Evolutionary conservation across 30 jellyfish, hydroid and myxozoan genomes (phyloP).

Genomic region (Pelagia noctiluca): DNA sequence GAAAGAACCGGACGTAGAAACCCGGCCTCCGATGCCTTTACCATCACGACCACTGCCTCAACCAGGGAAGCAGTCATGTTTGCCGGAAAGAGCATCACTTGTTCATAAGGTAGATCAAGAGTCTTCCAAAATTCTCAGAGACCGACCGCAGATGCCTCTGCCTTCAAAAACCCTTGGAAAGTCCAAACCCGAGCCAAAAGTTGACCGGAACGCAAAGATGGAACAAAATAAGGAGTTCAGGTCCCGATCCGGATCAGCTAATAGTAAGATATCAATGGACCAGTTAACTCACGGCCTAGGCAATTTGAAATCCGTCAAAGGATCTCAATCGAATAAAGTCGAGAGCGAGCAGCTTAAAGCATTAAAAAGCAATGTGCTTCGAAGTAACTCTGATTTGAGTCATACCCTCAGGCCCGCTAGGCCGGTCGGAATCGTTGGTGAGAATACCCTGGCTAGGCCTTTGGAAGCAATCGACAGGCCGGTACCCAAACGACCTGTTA

Average conservation of each 20-base stretch:
- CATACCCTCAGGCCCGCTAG: conserved; percentile 6
- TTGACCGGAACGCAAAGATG: conserved; percentile 7
- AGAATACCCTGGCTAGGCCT: not conserved
- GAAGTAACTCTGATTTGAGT: conserved; percentile 13
- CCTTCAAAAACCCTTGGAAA: conserved; percentile 20
- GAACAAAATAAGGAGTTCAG: conserved; percentile 6
- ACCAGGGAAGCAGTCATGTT: conserved; percentile 26
- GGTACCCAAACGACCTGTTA: conserved; percentile 46
- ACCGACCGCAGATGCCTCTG: conserved; percentile 53
- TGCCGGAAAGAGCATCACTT: conserved; percentile 25
- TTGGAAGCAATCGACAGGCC: conserved; percentile 21
- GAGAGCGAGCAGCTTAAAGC: conserved; percentile 29
- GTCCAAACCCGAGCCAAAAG: not conserved
- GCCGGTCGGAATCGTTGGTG: not conserved
- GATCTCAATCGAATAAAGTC: not conserved
- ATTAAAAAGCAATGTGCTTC: not conserved
- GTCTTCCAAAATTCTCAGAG: conserved; percentile 22
- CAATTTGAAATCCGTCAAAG: conserved; percentile 39
- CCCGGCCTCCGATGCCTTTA: conserved; percentile 56
- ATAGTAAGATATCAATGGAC: conserved; percentile 38
- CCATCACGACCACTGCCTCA: not conserved
- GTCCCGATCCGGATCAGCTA: conserved; percentile 28
- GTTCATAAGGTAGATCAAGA: not conserved
- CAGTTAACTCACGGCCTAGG: conserved; percentile 53
- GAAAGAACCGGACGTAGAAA: conserved; percentile 24